Percentiles rank a stretch among this genome's conserved stretches.
These are phyloP conservation scores for Leucoma salicis DNA, from an alignment of 2,888 invertebrate genomes.

Conservation along the genomic window DNA sequence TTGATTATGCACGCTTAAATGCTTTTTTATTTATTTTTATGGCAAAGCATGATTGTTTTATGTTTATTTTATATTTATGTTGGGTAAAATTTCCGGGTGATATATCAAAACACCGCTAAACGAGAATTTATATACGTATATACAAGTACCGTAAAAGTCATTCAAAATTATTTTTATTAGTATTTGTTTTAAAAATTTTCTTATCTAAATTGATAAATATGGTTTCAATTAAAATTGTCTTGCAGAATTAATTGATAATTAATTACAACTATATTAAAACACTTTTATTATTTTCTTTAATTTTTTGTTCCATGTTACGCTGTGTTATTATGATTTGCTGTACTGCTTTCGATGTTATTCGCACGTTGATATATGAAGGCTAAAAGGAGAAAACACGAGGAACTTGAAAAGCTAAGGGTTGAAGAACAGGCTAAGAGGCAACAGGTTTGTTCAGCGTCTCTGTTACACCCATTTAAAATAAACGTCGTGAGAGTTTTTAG, in stretches of 20 bases:
- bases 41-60: not conserved
- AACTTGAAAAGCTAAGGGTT: slow-evolving; percentile 90
- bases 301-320: slow-evolving; percentile 76
- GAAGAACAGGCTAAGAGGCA: slow-evolving; percentile 93
- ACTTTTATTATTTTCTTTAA: slow-evolving; percentile 15
- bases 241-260: too few species aligned
- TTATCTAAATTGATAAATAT: too few species aligned
- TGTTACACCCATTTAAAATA: too few species aligned
- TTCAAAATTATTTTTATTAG: too few species aligned
- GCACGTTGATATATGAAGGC: slow-evolving; percentile 83
- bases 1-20: slow-evolving; percentile 22
- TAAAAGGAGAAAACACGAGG: slow-evolving; percentile 92
- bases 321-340: slow-evolving; percentile 67
- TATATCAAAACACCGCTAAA: too few species aligned
- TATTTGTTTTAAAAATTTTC: too few species aligned
- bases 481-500: too few species aligned
- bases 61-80: not conserved
- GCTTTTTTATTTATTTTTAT: slow-evolving; percentile 3
- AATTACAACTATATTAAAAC: not conserved
- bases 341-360: slow-evolving; percentile 81
- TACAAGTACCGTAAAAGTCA: too few species aligned
- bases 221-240: too few species aligned
- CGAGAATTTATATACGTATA: too few species aligned
- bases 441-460: slow-evolving; percentile 90
- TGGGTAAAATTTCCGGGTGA: too few species aligned